Conservation (phyloP, 1,140 invertebrate species). For the Notospermus geniculatus region DNA sequence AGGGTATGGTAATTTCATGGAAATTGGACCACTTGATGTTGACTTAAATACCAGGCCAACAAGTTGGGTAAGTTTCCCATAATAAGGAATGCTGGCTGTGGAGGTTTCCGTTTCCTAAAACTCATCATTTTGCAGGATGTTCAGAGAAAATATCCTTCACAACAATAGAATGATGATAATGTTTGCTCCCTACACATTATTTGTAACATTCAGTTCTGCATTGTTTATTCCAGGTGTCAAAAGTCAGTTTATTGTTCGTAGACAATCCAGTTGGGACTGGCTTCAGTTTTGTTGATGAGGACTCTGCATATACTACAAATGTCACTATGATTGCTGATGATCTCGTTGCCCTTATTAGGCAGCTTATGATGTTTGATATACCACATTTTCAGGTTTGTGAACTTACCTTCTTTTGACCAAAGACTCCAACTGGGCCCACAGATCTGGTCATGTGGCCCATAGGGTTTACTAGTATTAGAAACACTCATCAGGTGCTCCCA, state of each 20-base stretch:
- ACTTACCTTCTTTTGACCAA: too few species aligned
- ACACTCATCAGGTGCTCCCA: too few species aligned
- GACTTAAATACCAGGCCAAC: constrained; percentile 66
- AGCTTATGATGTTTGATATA: constrained; percentile 62
- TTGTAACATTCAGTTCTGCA: too few species aligned
- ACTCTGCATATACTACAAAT: constrained; percentile 61
- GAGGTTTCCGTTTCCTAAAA: not conserved
- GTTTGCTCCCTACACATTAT: not conserved
- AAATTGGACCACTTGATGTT: constrained; percentile 52
- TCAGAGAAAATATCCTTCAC: not conserved
- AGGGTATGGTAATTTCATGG: constrained; percentile 53
- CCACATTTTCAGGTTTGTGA: constrained; percentile 62
- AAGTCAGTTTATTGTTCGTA: constrained; percentile 77
- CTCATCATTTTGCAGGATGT: not conserved
- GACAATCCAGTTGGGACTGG: constrained; percentile 89
- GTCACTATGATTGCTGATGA: constrained; percentile 77
- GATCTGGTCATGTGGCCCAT: too few species aligned
- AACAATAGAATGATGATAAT: not conserved
- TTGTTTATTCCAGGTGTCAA: constrained; percentile 44
- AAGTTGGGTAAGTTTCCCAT: constrained; percentile 69
- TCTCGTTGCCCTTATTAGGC: constrained; percentile 69
- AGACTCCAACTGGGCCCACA: too few species aligned
- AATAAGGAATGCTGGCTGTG: not conserved
- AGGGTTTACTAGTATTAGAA: too few species aligned
- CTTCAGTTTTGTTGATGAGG: constrained; percentile 75